Percentiles rank a stretch among this genome's conserved stretches.
Conservation (phyloP, 37 sponge, comb jelly and placozoan genomes). For the Ianthella basta region DNA sequence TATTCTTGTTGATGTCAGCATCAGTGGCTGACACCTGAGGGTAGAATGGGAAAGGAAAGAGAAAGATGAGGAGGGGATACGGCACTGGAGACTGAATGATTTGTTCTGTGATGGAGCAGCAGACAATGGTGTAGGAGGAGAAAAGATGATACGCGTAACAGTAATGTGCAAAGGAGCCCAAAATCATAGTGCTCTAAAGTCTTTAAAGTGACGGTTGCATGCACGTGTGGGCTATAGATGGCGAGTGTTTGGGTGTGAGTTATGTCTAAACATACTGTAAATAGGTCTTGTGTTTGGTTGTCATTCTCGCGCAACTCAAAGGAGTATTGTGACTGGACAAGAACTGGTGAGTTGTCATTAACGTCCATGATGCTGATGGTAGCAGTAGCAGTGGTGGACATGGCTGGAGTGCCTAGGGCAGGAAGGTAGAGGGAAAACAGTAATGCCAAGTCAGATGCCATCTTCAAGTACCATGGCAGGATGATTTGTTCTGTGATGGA, state of each 20-base stretch:
- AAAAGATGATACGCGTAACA: too few relatives aligned
- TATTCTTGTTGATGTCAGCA: conserved; percentile 4
- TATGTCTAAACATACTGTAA: conserved; percentile 4
- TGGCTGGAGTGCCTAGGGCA: not conserved
- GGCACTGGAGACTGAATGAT: not conserved
- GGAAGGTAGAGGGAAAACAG: not conserved
- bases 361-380: conserved; percentile 58
- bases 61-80: not conserved
- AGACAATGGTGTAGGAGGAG: too few relatives aligned
- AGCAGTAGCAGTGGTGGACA: conserved; percentile 27
- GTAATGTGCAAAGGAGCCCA: too few relatives aligned
- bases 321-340: not conserved
- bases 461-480: too few relatives aligned
- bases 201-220: too few relatives aligned
- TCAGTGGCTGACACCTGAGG: conserved; percentile 18
- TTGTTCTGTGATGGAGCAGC: too few relatives aligned
- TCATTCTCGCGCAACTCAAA: conserved; percentile 28
- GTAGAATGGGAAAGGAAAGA: not conserved
- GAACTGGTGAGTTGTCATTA: conserved; percentile 60
- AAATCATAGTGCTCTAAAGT: too few relatives aligned
- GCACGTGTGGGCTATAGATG: too few relatives aligned
- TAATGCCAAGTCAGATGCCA: not conserved
- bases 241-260: too few relatives aligned
- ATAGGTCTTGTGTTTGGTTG: not conserved
- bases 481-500: too few relatives aligned